These are phyloP conservation scores for Cacatua alba DNA, from an alignment of 2,113 vertebrate genomes.

Conservation along the genomic window DNA sequence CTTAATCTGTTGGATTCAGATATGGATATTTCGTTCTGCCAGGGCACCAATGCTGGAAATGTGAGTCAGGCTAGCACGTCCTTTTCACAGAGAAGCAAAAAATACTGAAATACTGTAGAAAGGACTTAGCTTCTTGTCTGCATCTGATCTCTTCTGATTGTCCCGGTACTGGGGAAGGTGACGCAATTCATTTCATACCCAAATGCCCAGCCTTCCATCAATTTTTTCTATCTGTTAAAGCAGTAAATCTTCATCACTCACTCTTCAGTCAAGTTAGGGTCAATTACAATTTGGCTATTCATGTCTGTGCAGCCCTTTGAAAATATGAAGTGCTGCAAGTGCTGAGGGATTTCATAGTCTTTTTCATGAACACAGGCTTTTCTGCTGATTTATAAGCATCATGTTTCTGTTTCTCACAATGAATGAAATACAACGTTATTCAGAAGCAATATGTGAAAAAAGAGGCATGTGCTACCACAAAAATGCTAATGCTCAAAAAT, in stretches of 20 bases:
- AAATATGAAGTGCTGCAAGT: background rate
- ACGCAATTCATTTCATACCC: background rate
- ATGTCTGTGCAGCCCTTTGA: background rate
- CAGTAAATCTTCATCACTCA: background rate
- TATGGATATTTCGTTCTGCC: background rate
- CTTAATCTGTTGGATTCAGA: background rate
- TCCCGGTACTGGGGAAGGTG: background rate
- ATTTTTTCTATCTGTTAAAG: background rate
- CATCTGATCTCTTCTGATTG: background rate
- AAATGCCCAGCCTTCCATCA: background rate
- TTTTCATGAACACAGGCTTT: background rate
- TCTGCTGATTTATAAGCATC: constrained; percentile 13
- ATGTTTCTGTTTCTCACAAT: background rate
- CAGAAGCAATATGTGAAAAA: background rate
- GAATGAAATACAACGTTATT: constrained; percentile 7
- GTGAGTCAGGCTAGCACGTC: background rate
- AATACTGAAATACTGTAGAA: background rate
- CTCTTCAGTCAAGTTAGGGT: background rate
- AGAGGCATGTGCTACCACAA: background rate
- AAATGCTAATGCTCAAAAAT: background rate
- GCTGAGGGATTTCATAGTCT: background rate
- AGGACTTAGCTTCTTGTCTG: background rate
- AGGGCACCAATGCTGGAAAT: background rate
- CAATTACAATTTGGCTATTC: constrained; percentile 14
- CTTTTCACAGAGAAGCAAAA: background rate